A percentile compares a stretch with the other conserved stretches of the same genome.
phyloP scores from a whole-genome alignment of 1,140 invertebrate species.

The Panagrolaimus sp. region DNA sequence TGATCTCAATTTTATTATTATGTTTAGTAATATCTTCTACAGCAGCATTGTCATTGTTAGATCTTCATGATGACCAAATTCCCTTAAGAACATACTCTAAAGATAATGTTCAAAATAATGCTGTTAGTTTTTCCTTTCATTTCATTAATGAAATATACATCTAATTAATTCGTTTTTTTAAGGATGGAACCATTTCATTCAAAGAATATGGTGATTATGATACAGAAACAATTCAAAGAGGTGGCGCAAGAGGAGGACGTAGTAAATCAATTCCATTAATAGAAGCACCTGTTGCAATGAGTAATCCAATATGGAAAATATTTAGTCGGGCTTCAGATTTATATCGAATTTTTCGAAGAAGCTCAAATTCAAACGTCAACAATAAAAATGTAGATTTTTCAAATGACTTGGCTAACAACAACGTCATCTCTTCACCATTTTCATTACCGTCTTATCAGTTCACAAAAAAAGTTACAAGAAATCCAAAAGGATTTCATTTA shows the following conservation, averaged over 20 bases:
- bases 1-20: too few species aligned
- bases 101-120: constrained; percentile 13
- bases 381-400: background rate
- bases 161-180: background rate
- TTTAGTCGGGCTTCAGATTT: constrained; percentile 20
- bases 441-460: background rate
- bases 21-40: background rate
- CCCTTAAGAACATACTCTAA: constrained; percentile 2
- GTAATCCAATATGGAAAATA: constrained; percentile 28
- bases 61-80: constrained; percentile 6
- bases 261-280: constrained; percentile 28
- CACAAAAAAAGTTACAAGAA: background rate
- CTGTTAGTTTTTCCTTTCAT: background rate
- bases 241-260: too few species aligned
- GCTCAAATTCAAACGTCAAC: background rate
- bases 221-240: background rate
- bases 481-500: background rate
- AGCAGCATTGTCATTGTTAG: background rate
- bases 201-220: background rate
- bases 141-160: background rate
- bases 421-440: background rate
- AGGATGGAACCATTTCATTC: constrained; percentile 9
- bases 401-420: background rate
- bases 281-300: constrained; percentile 22
- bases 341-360: constrained; percentile 16